Base-by-base conservation (phyloP, 2,113 vertebrate genomes). In the Psittacus erithacus region DNA sequence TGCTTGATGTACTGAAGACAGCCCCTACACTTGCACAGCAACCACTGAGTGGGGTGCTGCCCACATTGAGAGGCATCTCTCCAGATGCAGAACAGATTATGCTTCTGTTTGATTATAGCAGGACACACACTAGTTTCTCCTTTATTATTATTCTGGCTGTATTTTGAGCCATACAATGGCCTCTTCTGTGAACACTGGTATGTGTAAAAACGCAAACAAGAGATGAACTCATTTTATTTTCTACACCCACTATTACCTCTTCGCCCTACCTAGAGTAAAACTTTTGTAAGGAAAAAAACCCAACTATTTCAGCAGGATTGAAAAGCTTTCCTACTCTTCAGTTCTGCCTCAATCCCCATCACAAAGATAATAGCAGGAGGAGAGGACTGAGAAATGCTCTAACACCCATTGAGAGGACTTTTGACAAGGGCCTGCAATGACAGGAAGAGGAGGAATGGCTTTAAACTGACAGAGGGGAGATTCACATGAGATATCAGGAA, bases 71-170 rank as follows among this genome's bases (percentile, higher is more conserved):
- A 88, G 52, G 39, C 59, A 44, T 33, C 78, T 70, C 10, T 39
- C 88, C 94, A 97, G 93, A 96, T 96, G 93, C 27, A 57, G 81
- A 67, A 60, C 55, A 93, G 91, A 94, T 94, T 88, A 95, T 24
- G 60, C 69, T 94, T 75, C 90, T 64, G 50, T 88, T 95, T 87
- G 77, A 83, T 73, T 75, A 73, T 7, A 78, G 69, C 73, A 91
- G 47, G 64, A 64, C 77, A 95, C 62, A 67, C 28, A 81, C 24
- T 19, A 10, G 77, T 91, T 88, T 74, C 76, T 73, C 78, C 71
- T 93, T 95, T 95, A 60, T 82, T 55, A 60, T 65, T 60, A 63
- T 57, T 82, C 85, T 69, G 71, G 39, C 74, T 91, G 46, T 84
- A 89, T 74, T 95, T 77, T 2, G 11, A 89, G 65, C 38, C 28